Evolutionary conservation across 1,140 invertebrate species (phyloP), one percentile per base, ranked within the genome.

Genomic region (Cardiocondyla obscurior): DNA sequence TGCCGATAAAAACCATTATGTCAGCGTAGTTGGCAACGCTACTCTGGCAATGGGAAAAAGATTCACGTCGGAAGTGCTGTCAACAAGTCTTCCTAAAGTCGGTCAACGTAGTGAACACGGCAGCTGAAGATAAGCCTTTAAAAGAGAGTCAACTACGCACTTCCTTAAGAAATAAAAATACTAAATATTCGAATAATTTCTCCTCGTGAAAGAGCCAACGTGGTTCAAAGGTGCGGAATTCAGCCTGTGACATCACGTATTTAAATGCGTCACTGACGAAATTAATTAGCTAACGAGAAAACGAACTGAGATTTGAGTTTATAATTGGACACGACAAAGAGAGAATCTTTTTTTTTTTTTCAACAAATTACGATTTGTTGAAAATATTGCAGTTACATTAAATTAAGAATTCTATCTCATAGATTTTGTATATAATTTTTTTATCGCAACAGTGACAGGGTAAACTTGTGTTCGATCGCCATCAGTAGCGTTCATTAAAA

Each of bases 171-270:
- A 67, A 64, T 16, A 30, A 33, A 33, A 79, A 65, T 67, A 39
- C 65, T 77, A 16, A 79, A 79, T 77, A 79, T 79, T 79, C 33
- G 55, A 42, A 39, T 42, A 22, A n/a, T 12, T 30, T 33, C 14
- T 64, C 7, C 22, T 79, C 55, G 8, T 14, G n/a, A 74, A 62
- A 74, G 28, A 49, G 44, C 12, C 8, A 14, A 62, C 33, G 12
- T 25, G n/a, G 16, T 3, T n/a, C n/a, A 33, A 3, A 46, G 10
- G 33, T 19, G n/a, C 33, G 42, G 19, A 69, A 5, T 0, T 4
- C 33, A 49, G 19, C 25, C 14, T 16, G 12, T 33, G 19, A 39
- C 44, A 8, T 51, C 3, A 51, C 30, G 33, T 69, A 28, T 67
- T n/a, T 39, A 30, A 19, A 39, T 53, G 4, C 8, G 16, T n/a